These are phyloP conservation scores for Protophormia terraenovae DNA, from an alignment of 2,888 invertebrate species.

Conservation along the genomic window DNA sequence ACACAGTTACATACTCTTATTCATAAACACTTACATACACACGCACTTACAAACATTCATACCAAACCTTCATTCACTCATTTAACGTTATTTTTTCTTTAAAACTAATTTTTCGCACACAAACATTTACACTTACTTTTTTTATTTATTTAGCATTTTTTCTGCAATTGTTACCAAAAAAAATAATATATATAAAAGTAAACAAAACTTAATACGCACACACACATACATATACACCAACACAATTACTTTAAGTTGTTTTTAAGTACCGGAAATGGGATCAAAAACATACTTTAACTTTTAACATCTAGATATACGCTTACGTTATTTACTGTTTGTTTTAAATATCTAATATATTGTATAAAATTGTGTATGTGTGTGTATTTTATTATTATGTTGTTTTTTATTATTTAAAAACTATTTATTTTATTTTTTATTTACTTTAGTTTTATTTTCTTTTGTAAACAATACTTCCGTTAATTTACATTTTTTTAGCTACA, in stretches of 20 bases:
- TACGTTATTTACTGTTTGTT: too few species aligned
- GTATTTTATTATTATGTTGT: background rate
- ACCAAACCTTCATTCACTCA: background rate
- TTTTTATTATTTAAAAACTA: background rate
- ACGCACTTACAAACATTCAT: background rate
- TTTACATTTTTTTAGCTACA: background rate
- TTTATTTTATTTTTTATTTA: background rate
- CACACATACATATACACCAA: background rate
- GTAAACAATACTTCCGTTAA: background rate
- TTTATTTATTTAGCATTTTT: background rate
- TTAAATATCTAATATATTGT: too few species aligned
- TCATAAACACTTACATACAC: background rate
- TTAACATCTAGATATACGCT: background rate
- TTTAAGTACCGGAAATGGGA: background rate
- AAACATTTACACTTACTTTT: background rate
- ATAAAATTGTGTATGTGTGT: too few species aligned
- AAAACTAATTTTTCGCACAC: background rate
- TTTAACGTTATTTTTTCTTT: background rate
- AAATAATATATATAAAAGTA: background rate
- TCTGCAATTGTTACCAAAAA: background rate
- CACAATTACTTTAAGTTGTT: background rate
- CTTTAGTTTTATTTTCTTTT: background rate
- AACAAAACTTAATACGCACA: background rate
- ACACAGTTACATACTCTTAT: background rate
- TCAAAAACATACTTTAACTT: background rate